These are phyloP conservation scores for Limnephilus auricula DNA, from an alignment of 2,888 invertebrate genomes.

Conservation along the genomic window DNA sequence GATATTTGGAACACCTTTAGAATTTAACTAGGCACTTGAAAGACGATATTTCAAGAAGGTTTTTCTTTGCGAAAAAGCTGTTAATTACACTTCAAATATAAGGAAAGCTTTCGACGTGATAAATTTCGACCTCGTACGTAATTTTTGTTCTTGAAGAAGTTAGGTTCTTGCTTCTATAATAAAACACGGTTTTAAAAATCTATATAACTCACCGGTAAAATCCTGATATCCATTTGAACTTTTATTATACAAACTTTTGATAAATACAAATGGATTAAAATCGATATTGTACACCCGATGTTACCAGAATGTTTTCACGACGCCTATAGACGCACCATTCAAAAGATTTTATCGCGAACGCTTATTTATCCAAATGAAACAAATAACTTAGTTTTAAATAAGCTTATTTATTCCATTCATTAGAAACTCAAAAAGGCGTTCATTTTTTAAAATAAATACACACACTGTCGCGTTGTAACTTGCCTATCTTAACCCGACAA, in stretches of 20 bases:
- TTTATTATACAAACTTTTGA: background rate
- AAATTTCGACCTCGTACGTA: background rate
- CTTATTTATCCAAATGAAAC: background rate
- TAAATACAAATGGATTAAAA: too few species aligned
- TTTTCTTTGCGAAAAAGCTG: background rate
- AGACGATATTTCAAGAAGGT: background rate
- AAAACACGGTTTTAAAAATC: too few species aligned
- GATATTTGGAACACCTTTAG: constrained; percentile 11
- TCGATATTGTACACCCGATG: background rate
- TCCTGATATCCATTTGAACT: too few species aligned
- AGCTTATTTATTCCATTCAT: background rate
- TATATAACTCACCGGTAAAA: too few species aligned
- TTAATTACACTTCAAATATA: background rate
- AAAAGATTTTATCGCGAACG: background rate
- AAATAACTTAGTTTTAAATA: too few species aligned
- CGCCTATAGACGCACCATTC: background rate
- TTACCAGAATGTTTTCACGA: background rate
- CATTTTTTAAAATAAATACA: too few species aligned
- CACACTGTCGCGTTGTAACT: too few species aligned
- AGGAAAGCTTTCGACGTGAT: background rate
- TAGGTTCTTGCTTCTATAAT: background rate
- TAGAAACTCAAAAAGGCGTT: background rate
- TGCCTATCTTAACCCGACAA: too few species aligned
- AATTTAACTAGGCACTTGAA: constrained; percentile 2
- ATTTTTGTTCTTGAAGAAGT: background rate